These are phyloP conservation scores for Sapayoa aenigma DNA, from an alignment of 2,113 vertebrate genomes.

Conservation along the genomic window DNA sequence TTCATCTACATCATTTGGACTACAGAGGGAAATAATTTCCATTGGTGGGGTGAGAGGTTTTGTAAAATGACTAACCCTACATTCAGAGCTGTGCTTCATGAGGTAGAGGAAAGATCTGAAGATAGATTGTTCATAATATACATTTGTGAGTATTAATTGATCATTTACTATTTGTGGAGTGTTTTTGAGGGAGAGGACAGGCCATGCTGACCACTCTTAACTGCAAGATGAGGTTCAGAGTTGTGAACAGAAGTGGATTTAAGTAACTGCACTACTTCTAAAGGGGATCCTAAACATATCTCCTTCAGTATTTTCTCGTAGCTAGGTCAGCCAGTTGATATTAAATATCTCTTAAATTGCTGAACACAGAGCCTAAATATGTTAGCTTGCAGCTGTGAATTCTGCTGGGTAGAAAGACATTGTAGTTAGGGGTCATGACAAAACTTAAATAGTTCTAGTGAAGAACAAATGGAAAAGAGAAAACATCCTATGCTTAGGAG, in stretches of 20 bases:
- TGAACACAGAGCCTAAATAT: neutral
- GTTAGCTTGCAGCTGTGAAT: neutral
- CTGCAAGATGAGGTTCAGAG: neutral
- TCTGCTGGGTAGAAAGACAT: neutral
- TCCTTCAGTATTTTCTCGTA: neutral
- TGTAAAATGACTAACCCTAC: neutral
- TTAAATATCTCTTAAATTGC: neutral
- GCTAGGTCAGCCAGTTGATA: neutral
- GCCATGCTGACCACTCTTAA: neutral
- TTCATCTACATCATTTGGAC: neutral
- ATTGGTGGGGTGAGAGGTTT: neutral
- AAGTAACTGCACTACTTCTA: neutral
- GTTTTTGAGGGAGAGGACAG: neutral
- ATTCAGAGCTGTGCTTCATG: neutral
- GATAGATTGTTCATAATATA: rapidly evolving
- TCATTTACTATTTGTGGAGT: rapidly evolving
- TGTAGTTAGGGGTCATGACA: neutral
- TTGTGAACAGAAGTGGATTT: neutral
- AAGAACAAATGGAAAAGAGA: neutral
- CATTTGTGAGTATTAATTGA: neutral
- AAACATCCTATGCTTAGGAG: neutral
- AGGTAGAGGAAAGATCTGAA: neutral
- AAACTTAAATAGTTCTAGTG: neutral
- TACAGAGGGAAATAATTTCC: neutral
- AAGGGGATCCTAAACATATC: neutral